Evolutionary conservation across 2,113 vertebrate genomes (phyloP), one percentile per base, ranked within the genome.

Genomic region (Numida meleagris): DNA sequence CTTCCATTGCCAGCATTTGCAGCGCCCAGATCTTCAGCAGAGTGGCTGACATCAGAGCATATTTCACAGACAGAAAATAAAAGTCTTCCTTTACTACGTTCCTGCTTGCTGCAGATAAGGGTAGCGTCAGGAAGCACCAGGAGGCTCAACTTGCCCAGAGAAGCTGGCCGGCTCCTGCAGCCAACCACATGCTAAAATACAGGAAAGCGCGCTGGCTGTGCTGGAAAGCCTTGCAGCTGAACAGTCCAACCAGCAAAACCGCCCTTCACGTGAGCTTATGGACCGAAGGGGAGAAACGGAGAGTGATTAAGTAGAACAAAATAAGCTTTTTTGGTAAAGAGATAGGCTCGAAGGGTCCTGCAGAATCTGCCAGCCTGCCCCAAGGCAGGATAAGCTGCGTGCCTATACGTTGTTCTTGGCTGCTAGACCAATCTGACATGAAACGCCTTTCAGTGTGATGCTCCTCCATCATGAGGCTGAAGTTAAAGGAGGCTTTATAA

Each of bases 341-440:
- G 70, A 36, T 2, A 29, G 33, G 21, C 14, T 19, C 58, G 12
- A 13, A 76, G 8, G 15, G 21, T 57, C 31, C 34, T 33, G 18
- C 38, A 46, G 24, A 73, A 21, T 5, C 23, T 21, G 27, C 5
- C 19, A 36, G 8, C 76, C 11, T 58, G 14, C 16, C 27, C 6
- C 33, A 50, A 81, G 24, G 51, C 36, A 59, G 48, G 33, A 53
- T 27, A 24, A 80, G 42, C 27, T 14, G 24, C 8, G 13, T n/a
- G 14, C n/a, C 31, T 40, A 6, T 18, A 6, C 0, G 1, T 50
- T 12, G 4, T 58, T 77, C 12, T 7, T 0, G 1, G 12, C 5
- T 68, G 12, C 27, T 33, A 34, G 29, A 13, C 23, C 51, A 59
- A 38, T 16, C 34, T 16, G 27, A 33, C 57, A 17, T 57, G 71